Conservation (phyloP, 2,797 vertebrate genomes). For the Crypturellus tataupa region DNA sequence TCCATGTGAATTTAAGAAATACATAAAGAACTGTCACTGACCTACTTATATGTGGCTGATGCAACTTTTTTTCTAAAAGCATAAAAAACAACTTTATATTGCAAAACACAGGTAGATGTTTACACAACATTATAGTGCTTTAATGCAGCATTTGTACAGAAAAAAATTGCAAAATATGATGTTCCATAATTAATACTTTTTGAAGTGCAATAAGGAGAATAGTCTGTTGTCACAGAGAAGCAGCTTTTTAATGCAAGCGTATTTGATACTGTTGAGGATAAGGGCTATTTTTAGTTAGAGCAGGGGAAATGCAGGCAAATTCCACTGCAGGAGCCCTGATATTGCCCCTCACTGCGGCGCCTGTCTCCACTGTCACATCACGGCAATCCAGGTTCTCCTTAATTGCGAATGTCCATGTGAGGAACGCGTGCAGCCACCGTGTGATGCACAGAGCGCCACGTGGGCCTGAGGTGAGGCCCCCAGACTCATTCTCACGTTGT, state of each 20-base stretch:
- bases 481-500: constrained; percentile 50
- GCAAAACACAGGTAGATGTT: constrained; percentile 11
- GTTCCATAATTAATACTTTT: constrained; percentile 36
- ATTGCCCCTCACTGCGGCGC: neutral
- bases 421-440: neutral
- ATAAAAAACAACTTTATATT: neutral
- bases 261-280: constrained; percentile 19
- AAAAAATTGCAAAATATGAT: constrained; percentile 52
- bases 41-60: constrained; percentile 68
- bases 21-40: constrained; percentile 50
- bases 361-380: neutral
- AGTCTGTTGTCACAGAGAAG: constrained; percentile 35
- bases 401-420: neutral
- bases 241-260: constrained; percentile 36
- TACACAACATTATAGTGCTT: neutral
- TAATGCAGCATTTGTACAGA: constrained; percentile 20
- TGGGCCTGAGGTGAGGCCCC: constrained; percentile 16
- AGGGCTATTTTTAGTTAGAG: constrained; percentile 25
- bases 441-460: neutral
- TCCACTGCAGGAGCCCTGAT: neutral
- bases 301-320: constrained; percentile 6
- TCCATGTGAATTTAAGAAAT: constrained; percentile 64
- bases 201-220: constrained; percentile 32
- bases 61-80: constrained; percentile 6
- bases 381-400: neutral